Conservation (phyloP, 2,888 invertebrate genomes). For the Hemaris fuciformis region DNA sequence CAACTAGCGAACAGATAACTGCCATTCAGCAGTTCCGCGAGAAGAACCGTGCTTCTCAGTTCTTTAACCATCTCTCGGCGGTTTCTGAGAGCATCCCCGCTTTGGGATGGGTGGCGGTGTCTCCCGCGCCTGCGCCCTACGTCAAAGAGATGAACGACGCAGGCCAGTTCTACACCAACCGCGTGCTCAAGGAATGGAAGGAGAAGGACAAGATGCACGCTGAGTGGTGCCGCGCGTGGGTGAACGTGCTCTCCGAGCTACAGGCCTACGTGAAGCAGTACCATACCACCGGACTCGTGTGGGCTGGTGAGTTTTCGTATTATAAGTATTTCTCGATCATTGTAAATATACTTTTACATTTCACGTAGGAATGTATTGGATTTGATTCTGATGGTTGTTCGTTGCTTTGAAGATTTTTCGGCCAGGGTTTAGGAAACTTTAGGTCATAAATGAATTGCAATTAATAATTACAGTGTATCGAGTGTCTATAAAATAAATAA, state of each 20-base stretch:
- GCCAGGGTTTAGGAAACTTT: not conserved
- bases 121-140: constrained; percentile 96
- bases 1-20: constrained; percentile 91
- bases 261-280: constrained; percentile 96
- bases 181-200: constrained; percentile 98
- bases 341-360: too few species aligned
- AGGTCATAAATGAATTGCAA: too few species aligned
- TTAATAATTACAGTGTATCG: too few species aligned
- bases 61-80: constrained; percentile 97
- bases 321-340: not conserved
- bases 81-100: constrained; percentile 98
- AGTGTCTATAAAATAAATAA: not conserved
- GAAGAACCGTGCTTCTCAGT: constrained; percentile 91
- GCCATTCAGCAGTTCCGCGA: constrained; percentile 94
- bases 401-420: not conserved
- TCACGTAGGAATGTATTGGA: too few species aligned
- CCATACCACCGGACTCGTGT: constrained; percentile 98
- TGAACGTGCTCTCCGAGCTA: constrained; percentile 90
- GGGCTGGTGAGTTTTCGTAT: constrained; percentile 86
- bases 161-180: constrained; percentile 98
- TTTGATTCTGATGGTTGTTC: not conserved
- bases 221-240: constrained; percentile 97
- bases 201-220: constrained; percentile 96
- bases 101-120: constrained; percentile 96
- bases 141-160: constrained; percentile 99